A percentile compares a stretch with the other conserved stretches of the same genome.
Evolutionary conservation across 1,140 invertebrate genomes (phyloP).

Genomic region (Andrena cerasifolii): DNA sequence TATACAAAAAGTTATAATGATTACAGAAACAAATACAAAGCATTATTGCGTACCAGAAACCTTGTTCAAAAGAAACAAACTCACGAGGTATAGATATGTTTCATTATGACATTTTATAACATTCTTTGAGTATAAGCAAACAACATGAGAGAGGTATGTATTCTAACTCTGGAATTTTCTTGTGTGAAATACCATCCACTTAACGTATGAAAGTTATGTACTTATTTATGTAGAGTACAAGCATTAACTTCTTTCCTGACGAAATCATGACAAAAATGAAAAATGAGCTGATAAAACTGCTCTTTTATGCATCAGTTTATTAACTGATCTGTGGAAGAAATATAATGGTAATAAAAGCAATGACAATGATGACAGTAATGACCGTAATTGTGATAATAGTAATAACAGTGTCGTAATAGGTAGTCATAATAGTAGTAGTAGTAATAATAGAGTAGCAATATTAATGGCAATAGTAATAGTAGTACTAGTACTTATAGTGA

Average conservation of each 20-base stretch:
- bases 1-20: constrained; percentile 22
- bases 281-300: constrained; percentile 46
- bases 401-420: constrained; percentile 35
- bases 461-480: constrained; percentile 21
- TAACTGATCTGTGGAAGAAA: constrained; percentile 74
- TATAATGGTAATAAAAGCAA: constrained; percentile 67
- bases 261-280: constrained; percentile 54
- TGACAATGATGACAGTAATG: constrained; percentile 21
- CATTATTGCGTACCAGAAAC: constrained; percentile 29
- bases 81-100: constrained; percentile 40
- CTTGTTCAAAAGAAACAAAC: constrained; percentile 32
- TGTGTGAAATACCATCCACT: constrained; percentile 52
- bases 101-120: constrained; percentile 40
- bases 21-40: constrained; percentile 34
- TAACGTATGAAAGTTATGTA: constrained; percentile 52
- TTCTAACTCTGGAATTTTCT: constrained; percentile 34
- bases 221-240: constrained; percentile 44
- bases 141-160: constrained; percentile 32
- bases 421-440: constrained; percentile 27
- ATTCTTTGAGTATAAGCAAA: constrained; percentile 43
- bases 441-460: constrained; percentile 19
- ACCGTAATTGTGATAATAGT: constrained; percentile 40
- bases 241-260: constrained; percentile 33
- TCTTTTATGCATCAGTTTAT: constrained; percentile 75
- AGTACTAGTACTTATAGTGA: constrained; percentile 26